Conservation (phyloP, 2,888 invertebrate genomes). For the Entomobrya multifasciata region DNA sequence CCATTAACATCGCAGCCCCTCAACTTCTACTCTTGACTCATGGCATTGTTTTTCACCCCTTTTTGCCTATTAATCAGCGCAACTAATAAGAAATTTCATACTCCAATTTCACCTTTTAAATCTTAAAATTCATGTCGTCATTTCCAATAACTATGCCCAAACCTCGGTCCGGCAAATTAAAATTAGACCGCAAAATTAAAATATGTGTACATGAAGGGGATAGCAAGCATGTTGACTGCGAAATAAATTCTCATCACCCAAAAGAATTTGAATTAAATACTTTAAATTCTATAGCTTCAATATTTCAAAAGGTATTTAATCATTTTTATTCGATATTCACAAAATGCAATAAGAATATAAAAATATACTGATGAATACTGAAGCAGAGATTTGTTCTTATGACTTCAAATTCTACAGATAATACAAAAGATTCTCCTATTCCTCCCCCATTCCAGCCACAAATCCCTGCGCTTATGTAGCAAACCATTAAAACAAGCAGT, state of each 20-base stretch:
- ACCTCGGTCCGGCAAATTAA: constrained; percentile 6
- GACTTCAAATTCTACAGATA: constrained; percentile 3
- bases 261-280: neutral
- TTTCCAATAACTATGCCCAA: too few species aligned
- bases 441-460: neutral
- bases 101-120: too few species aligned
- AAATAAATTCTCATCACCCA: neutral
- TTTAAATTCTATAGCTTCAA: constrained; percentile 4
- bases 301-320: constrained; percentile 28
- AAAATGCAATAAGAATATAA: too few species aligned
- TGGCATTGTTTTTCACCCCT: too few species aligned
- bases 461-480: neutral
- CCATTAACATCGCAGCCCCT: too few species aligned
- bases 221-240: neutral
- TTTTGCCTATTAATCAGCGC: too few species aligned
- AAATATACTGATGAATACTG: too few species aligned
- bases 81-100: too few species aligned
- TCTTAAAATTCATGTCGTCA: too few species aligned
- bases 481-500: constrained; percentile 38
- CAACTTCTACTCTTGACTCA: too few species aligned
- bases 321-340: neutral
- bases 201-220: neutral
- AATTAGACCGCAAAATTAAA: constrained; percentile 34
- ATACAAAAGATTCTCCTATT: constrained; percentile 33
- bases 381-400: too few species aligned